Evolutionary conservation across 2,888 invertebrate species (phyloP), one percentile per base, ranked within the genome.

Genomic region (Lasioglossum villosulum): DNA sequence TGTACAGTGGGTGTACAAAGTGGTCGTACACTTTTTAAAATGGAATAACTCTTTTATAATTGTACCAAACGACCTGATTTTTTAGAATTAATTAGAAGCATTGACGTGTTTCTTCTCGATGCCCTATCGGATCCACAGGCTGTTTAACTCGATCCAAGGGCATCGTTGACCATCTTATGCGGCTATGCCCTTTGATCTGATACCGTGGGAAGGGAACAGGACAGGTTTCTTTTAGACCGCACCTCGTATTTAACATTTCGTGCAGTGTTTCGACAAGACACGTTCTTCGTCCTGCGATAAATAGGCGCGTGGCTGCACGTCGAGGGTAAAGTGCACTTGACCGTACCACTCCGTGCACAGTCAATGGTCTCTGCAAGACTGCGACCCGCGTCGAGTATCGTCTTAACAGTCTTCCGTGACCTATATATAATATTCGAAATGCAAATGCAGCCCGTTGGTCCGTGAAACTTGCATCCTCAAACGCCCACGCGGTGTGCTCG

Each of bases 291-390:
- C 37, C 34, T n/a, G 45, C 30, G 27, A 68, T 30, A 75, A 66
- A 80, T 75, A 48, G 52, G 59, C 78, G 42, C 78, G 77, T 78
- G 82, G 34, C 30, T 16, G 27, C 70, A 66, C 82, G 59, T 56
- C 39, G 70, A 74, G 84, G 75, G 68, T 82, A 84, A 84, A 88
- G 84, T 84, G 87, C 87, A 85, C 80, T 85, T 80, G 84, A 87
- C 82, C 88, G 82, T 63, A 74, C 77, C 76, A 63, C 39, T 68
- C 71, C 45, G 71, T 34, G 68, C 66, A 48, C 42, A 78, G 78
- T 78, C 83, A 63, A 80, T 52, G 75, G 75, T 75, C 75, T 73
- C n/a, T 52, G 48, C 14, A 75, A 74, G 82, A 76, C 42, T 68
- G 52, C 39, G 68, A 70, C 45, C 3, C 56, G 66, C 77, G 48